Percentiles rank a stretch among this genome's conserved stretches.
Conservation (phyloP, 2,113 vertebrate species). For the Anarhynchus alexandrinus region DNA sequence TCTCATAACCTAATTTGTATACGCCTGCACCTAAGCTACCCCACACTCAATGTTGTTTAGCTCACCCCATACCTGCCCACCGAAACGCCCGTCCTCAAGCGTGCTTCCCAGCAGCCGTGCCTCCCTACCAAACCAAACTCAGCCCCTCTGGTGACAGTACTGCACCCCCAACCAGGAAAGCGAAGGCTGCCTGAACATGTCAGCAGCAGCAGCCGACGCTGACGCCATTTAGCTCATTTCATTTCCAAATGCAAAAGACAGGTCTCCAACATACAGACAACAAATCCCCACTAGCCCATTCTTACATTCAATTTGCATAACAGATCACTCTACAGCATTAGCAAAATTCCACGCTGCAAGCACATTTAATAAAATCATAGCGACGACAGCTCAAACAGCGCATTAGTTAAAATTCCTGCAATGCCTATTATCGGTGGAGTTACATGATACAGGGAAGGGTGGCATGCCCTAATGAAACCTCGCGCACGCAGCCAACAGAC, state of each 20-base stretch:
- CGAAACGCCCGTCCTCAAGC: background rate
- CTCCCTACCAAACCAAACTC: background rate
- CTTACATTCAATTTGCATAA: slow-evolving; percentile 38
- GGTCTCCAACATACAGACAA: background rate
- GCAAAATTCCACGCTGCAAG: slow-evolving; percentile 13
- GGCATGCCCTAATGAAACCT: slow-evolving; percentile 7
- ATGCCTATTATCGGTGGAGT: background rate
- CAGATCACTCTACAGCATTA: slow-evolving; percentile 19
- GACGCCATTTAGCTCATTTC: background rate
- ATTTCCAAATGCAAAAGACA: background rate
- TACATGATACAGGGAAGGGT: background rate
- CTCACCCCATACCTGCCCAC: background rate
- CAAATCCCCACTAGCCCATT: slow-evolving; percentile 12
- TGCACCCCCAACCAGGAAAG: background rate
- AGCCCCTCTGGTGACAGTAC: rapidly evolving
- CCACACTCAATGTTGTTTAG: background rate
- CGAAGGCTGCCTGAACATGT: background rate
- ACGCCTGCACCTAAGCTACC: background rate
- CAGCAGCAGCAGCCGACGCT: background rate
- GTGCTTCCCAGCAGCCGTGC: background rate
- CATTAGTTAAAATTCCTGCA: slow-evolving; percentile 44
- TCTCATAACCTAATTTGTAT: background rate
- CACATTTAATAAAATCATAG: slow-evolving; percentile 34
- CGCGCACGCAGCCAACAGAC: background rate
- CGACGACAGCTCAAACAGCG: background rate